Evolutionary conservation across 2,797 vertebrate genomes (phyloP), one percentile per base, ranked within the genome.

Genomic region (Rhinoraja longicauda): DNA sequence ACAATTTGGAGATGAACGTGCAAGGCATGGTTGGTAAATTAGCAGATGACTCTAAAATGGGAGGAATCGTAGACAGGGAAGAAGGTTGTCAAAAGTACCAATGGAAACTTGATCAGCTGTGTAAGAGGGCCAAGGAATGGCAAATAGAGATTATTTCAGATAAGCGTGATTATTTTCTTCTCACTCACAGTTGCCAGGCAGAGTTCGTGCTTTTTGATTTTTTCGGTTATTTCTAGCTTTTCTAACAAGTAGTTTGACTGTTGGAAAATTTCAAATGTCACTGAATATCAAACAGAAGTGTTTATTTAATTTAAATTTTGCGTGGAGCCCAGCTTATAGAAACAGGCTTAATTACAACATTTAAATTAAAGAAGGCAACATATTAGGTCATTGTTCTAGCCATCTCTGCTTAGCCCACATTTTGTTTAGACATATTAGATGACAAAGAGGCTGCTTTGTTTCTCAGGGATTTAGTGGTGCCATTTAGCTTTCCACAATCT

Each of bases 351-450:
- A 88, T 88, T 67, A 88, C 39, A 53, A 39, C 70, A 53, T 75
- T 92, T 53, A 91, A 91, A 29, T 53, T 91, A 57, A 73, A n/a
- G 90, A 92, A 53, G 90, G 26, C 70, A 73, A 73, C 90, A 75
- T 26, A 75, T 92, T 53, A 53, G 70, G 3, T 75, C 39, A 75
- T 75, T 53, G 39, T 75, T 92, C 70, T 9, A 17, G 21, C 67
- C 90, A 45, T 75, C 15, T 88, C 53, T 62, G 10, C 82, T 12
- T 32, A 67, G 36, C 39, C 57, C 70, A 92, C 45, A 13, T 7
- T 53, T 19, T 75, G 45, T 92, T n/a, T 7, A 24, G 1, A 17
- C 10, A 24, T 57, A 26, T 53, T 91, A 53, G 39, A 10, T 73
- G 70, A 73, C 36, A 72, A 53, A 53, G 45, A 53, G 67, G 12